Conservation (phyloP, 2,797 vertebrate species). For the Lepilemur ruficaudatus region DNA sequence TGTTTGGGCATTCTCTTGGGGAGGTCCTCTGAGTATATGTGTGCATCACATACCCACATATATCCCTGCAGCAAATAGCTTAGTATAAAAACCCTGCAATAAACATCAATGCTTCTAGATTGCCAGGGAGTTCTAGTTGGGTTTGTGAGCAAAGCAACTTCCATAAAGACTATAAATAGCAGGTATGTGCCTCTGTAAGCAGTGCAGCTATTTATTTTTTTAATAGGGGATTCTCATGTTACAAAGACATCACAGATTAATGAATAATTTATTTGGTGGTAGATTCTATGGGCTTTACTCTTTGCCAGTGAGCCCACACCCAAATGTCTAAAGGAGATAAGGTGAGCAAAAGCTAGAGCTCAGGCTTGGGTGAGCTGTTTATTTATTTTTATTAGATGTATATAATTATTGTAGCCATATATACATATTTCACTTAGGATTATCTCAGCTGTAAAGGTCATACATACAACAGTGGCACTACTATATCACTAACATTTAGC, state of each 20-base stretch:
- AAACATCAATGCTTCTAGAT: conserved; percentile 8
- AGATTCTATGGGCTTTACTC: conserved; percentile 55
- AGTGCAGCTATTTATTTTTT: conserved; percentile 68
- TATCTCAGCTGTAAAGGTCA: neutral
- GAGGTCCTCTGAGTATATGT: neutral
- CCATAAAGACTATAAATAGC: conserved; percentile 63
- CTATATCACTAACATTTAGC: neutral
- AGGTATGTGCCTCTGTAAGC: conserved; percentile 36
- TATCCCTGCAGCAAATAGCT: neutral
- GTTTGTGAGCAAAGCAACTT: conserved; percentile 27
- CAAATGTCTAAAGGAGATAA: conserved; percentile 63
- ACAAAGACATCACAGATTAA: conserved; percentile 75
- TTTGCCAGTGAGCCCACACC: conserved; percentile 33
- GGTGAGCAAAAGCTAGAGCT: conserved; percentile 10
- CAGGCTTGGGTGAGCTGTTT: neutral
- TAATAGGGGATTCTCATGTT: conserved; percentile 67
- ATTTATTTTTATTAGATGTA: neutral
- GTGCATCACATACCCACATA: neutral
- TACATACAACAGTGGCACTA: neutral
- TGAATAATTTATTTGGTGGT: conserved; percentile 76
- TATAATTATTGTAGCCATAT: neutral
- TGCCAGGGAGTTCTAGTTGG: neutral
- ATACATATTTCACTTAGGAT: neutral
- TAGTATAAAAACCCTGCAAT: neutral
- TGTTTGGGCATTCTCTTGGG: neutral